Evolutionary conservation across 2,113 vertebrate species (phyloP), one percentile per base, ranked within the genome.

Genomic region (Meriones unguiculatus): DNA sequence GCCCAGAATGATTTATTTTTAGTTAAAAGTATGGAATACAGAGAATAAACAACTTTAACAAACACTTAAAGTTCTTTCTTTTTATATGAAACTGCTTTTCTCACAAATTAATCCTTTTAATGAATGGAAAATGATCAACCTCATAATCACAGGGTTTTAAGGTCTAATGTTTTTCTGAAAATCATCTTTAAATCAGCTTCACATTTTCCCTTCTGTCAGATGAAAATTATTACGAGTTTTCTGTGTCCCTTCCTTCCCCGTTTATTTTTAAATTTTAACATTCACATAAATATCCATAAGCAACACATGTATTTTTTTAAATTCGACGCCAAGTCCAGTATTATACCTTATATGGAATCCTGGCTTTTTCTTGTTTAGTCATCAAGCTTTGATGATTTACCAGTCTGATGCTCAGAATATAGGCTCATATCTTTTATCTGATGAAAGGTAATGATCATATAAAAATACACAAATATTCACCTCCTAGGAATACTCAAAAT

Each of bases 261-360:
- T 77, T 77, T 90, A 77, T 92, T 93, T 87, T 93, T 84, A 52
- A 82, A 90, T 87, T 67, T 90, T 84, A 90, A 93, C 28, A 70
- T 90, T 92, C 46, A 84, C 54, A 73, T 86, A 87, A 84, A 65
- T 70, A 82, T 24, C 14, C 5, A 57, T 64, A 80, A 81, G 57
- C 18, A 20, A 70, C 54, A 73, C 25, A 46, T 80, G 25, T 35
- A 86, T 38, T 86, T 46, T 62, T 93, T 76, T 64, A 22, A 82
- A 92, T 92, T 89, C 87, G 57, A 46, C n/a, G 13, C 82, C 65
- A 76, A 85, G 59, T 15, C 73, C 46, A 67, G 62, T n/a, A 28
- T 87, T 38, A 77, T 70, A n/a, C 17, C 24, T n/a, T 62, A 62
- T 80, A 77, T 57, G 50, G 25, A 54, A 4, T 41, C 81, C 4